Evolutionary conservation across 2,797 vertebrate species (phyloP).

Genomic region (Uromys caudimaculatus): DNA sequence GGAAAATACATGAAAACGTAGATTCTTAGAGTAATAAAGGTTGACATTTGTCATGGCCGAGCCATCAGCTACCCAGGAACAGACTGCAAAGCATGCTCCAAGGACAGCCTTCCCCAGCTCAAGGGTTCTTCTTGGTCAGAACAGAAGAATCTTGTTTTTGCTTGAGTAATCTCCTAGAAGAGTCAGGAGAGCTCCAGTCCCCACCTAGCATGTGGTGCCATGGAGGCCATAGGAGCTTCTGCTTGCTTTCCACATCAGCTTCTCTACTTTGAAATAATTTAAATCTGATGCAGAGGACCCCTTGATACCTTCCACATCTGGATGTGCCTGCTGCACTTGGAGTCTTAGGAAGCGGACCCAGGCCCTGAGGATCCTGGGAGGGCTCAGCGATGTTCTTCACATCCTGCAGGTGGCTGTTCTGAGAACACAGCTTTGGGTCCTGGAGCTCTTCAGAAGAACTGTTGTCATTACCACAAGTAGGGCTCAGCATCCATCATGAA

Average conservation of each 20-base stretch:
- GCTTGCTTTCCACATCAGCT: background rate
- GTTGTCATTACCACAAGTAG: background rate
- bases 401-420: fast-evolving
- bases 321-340: background rate
- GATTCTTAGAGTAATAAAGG: background rate
- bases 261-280: background rate
- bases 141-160: background rate
- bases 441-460: background rate
- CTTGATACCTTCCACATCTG: background rate
- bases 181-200: background rate
- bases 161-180: background rate
- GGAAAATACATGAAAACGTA: background rate
- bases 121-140: constrained; percentile 56
- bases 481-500: background rate
- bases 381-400: background rate
- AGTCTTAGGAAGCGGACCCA: background rate
- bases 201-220: background rate
- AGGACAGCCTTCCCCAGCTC: constrained; percentile 59
- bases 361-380: background rate
- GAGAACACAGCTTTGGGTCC: background rate
- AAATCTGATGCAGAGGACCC: background rate
- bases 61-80: background rate
- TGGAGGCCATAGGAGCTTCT: background rate
- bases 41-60: background rate
- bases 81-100: fast-evolving